Percentiles rank a stretch among this genome's conserved stretches.
phyloP scores from a whole-genome alignment of 2,113 vertebrate genomes.

The Oncorhynchus kisutch region DNA sequence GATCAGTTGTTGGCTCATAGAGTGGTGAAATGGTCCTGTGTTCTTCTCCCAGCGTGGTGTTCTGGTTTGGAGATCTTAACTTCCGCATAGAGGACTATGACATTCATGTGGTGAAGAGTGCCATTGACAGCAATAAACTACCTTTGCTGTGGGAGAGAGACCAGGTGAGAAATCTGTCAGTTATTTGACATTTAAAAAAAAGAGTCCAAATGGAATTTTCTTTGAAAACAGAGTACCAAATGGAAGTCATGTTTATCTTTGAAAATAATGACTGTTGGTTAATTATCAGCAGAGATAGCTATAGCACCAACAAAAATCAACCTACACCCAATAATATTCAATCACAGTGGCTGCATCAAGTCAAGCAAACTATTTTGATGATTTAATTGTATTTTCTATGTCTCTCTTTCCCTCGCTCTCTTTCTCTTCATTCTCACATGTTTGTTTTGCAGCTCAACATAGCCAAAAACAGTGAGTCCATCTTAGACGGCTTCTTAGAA shows the following conservation, averaged over 20 bases:
- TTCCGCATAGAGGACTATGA: constrained; percentile 96
- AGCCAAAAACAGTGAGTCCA: constrained; percentile 87
- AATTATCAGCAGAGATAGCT: constrained; percentile 42
- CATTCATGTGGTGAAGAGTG: constrained; percentile 92
- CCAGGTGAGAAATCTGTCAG: constrained; percentile 79
- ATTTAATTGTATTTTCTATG: background rate
- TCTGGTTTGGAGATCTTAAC: constrained; percentile 98
- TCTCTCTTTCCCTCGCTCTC: background rate
- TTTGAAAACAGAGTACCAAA: background rate
- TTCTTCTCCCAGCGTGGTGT: constrained; percentile 82
- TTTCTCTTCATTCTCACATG: background rate
- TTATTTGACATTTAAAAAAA: background rate
- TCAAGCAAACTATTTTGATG: background rate
- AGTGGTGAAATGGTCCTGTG: background rate
- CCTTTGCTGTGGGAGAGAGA: constrained; percentile 95
- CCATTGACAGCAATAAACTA: constrained; percentile 89
- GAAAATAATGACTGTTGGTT: too few relatives aligned
- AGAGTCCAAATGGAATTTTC: background rate
- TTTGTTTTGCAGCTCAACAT: constrained; percentile 85
- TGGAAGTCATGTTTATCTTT: background rate
- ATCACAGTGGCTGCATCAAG: background rate
- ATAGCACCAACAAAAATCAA: background rate
- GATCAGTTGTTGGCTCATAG: background rate
- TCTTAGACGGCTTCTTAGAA: constrained; percentile 91
- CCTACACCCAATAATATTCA: background rate